These are phyloP conservation scores for Ophion ellenae DNA, from an alignment of 2,888 invertebrate genomes.

Conservation along the genomic window DNA sequence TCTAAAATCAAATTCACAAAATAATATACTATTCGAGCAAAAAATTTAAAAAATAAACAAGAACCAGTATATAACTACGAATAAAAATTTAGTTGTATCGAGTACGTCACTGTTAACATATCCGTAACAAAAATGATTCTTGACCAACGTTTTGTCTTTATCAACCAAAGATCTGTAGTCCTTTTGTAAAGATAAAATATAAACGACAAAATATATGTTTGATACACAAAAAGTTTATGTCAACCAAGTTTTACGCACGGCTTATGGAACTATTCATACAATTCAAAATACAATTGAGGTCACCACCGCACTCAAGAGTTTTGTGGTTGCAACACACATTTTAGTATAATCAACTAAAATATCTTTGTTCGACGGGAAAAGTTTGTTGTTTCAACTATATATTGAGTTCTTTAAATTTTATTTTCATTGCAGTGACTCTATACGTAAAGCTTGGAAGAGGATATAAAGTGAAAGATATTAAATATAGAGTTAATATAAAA, in stretches of 20 bases:
- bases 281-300: constrained; percentile 13
- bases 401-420: constrained; percentile 17
- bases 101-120: constrained; percentile 12
- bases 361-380: constrained; percentile 18
- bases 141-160: background rate
- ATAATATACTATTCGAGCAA: constrained; percentile 11
- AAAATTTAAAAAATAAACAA: constrained; percentile 12
- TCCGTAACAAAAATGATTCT: constrained; percentile 3
- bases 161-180: constrained; percentile 22
- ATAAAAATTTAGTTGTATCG: constrained; percentile 28
- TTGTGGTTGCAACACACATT: constrained; percentile 5
- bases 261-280: constrained; percentile 16
- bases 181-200: constrained; percentile 17
- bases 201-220: constrained; percentile 15
- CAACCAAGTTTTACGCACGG: constrained; percentile 5
- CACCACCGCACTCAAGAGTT: background rate
- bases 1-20: background rate
- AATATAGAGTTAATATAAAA: constrained; percentile 17
- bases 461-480: constrained; percentile 12
- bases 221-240: constrained; percentile 21
- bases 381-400: constrained; percentile 20
- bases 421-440: constrained; percentile 9
- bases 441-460: background rate
- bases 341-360: constrained; percentile 24
- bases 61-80: constrained; percentile 5